Evolutionary conservation across 2,888 invertebrate genomes (phyloP).

Genomic region (Molanna angustata): DNA sequence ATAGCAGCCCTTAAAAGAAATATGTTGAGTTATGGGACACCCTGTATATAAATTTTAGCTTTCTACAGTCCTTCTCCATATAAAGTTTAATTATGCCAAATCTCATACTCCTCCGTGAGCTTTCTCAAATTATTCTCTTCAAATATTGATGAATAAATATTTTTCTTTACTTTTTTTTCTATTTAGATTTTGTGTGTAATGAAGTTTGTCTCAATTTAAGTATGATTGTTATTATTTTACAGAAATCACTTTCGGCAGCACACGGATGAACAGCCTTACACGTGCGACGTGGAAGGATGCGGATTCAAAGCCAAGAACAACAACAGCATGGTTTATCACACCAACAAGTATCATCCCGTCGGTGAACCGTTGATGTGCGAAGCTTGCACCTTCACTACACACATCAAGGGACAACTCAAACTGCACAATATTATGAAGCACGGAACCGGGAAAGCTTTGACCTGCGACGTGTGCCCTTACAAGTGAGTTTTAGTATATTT

Average conservation of each 20-base stretch:
- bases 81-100: too few species aligned
- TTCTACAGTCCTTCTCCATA: too few species aligned
- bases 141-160: too few species aligned
- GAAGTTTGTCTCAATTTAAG: too few species aligned
- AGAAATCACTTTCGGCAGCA: slow-evolving; percentile 32
- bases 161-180: too few species aligned
- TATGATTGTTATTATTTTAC: neutral
- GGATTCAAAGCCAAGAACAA: slow-evolving; percentile 30
- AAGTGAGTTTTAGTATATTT: slow-evolving; percentile 22
- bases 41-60: too few species aligned
- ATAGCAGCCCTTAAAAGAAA: too few species aligned
- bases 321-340: slow-evolving; percentile 32
- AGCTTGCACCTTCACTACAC: slow-evolving; percentile 21
- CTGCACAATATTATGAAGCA: slow-evolving; percentile 32
- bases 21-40: too few species aligned
- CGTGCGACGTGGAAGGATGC: slow-evolving; percentile 26
- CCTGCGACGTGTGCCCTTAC: slow-evolving; percentile 32
- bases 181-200: too few species aligned
- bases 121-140: too few species aligned
- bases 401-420: slow-evolving; percentile 12
- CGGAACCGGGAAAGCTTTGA: slow-evolving; percentile 30
- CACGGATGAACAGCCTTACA: slow-evolving; percentile 30
- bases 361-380: slow-evolving; percentile 31
- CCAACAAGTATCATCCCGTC: slow-evolving; percentile 32
- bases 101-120: too few species aligned